phyloP scores from a whole-genome alignment of 2,888 invertebrate species.

The Rotaria magnacalcarata region DNA sequence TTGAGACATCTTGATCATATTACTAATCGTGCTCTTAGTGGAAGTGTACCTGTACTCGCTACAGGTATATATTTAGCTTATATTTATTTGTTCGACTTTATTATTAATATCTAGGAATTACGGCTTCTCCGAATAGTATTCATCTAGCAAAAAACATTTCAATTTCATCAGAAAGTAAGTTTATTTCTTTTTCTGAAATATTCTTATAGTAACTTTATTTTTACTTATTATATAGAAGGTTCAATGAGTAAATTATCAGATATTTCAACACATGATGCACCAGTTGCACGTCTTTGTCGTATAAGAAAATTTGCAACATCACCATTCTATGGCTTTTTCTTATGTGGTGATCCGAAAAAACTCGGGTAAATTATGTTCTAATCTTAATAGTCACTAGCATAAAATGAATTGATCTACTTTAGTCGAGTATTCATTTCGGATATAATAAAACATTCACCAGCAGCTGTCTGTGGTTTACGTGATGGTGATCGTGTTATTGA shows the following conservation, averaged over 20 bases:
- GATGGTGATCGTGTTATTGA: constrained; percentile 45
- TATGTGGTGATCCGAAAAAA: constrained; percentile 36
- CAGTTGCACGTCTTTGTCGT: constrained; percentile 44
- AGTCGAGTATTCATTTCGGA: constrained; percentile 31
- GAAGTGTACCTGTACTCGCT: constrained; percentile 16
- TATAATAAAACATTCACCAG: constrained; percentile 38
- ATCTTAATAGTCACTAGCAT: neutral
- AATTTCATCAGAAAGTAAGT: neutral
- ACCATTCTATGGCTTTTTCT: constrained; percentile 14
- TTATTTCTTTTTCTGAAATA: too few species aligned
- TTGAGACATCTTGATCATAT: neutral
- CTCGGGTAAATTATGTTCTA: neutral
- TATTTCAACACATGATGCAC: constrained; percentile 38
- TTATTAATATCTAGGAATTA: neutral
- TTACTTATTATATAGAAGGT: neutral
- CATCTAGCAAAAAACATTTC: neutral
- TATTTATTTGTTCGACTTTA: neutral
- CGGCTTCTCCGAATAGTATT: neutral
- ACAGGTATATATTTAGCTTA: neutral
- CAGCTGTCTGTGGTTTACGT: constrained; percentile 41
- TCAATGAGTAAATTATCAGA: constrained; percentile 17
- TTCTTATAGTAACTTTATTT: too few species aligned
- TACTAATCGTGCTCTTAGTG: neutral
- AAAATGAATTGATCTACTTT: neutral
- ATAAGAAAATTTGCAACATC: constrained; percentile 37